These are phyloP conservation scores for Diorhabda carinulata DNA, from an alignment of 1,140 invertebrate genomes.

Conservation along the genomic window DNA sequence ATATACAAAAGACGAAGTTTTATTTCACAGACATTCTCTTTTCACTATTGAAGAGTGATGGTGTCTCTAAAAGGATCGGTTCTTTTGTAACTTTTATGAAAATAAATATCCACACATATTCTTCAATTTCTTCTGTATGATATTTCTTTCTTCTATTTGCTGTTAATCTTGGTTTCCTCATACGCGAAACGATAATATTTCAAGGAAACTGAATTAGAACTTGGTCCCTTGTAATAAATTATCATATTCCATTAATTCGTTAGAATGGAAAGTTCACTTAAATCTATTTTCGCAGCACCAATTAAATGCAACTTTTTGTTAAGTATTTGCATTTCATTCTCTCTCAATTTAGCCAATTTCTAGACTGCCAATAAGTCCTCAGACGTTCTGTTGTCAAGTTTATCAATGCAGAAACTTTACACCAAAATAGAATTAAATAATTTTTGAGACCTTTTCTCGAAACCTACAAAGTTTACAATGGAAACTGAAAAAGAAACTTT, in stretches of 20 bases:
- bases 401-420: slow-evolving; percentile 2
- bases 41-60: too few species aligned
- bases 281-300: background rate
- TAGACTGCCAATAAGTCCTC: background rate
- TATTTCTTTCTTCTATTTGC: too few species aligned
- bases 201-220: background rate
- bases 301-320: background rate
- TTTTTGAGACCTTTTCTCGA: background rate
- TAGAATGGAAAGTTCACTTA: background rate
- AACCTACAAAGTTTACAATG: background rate
- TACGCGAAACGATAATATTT: background rate
- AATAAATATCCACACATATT: too few species aligned
- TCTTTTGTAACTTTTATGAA: too few species aligned
- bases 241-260: background rate
- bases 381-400: background rate
- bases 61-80: too few species aligned
- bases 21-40: too few species aligned
- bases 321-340: background rate
- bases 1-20: too few species aligned
- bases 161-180: too few species aligned
- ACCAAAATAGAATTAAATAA: background rate
- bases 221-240: background rate
- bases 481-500: background rate
- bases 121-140: too few species aligned
- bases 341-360: background rate